These are phyloP conservation scores for Pygoscelis adeliae DNA, from an alignment of 2,113 vertebrate genomes.

Conservation along the genomic window DNA sequence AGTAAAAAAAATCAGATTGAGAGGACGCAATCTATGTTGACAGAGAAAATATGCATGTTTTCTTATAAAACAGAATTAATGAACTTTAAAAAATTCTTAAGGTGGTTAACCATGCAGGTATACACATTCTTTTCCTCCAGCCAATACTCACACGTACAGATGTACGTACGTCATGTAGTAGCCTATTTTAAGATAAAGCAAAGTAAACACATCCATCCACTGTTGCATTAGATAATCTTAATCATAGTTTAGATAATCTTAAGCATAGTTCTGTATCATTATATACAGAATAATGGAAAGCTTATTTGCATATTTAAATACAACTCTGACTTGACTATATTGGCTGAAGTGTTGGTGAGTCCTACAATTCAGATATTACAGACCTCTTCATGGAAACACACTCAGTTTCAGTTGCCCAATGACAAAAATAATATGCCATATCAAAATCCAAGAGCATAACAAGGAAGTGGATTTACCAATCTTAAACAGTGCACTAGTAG, in stretches of 20 bases:
- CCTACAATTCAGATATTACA: neutral
- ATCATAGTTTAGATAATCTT: neutral
- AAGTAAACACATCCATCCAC: neutral
- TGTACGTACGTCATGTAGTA: accelerated
- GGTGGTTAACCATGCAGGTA: neutral
- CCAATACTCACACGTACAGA: neutral
- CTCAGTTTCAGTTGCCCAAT: neutral
- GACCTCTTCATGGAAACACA: neutral
- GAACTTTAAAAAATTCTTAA: neutral
- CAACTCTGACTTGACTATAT: neutral
- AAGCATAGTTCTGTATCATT: neutral
- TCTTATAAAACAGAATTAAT: neutral
- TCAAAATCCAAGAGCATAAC: neutral
- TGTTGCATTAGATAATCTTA: neutral
- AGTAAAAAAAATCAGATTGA: neutral
- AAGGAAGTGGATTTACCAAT: neutral
- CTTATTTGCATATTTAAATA: neutral
- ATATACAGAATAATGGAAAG: neutral
- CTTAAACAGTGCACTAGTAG: neutral
- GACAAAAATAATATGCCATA: neutral
- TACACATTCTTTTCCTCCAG: neutral
- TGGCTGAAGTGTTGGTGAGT: neutral
- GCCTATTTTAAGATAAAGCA: neutral
- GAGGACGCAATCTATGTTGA: accelerated
- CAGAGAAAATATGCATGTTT: neutral